phyloP scores from a whole-genome alignment of 2,113 vertebrate species.

The Sylvietta virens region DNA sequence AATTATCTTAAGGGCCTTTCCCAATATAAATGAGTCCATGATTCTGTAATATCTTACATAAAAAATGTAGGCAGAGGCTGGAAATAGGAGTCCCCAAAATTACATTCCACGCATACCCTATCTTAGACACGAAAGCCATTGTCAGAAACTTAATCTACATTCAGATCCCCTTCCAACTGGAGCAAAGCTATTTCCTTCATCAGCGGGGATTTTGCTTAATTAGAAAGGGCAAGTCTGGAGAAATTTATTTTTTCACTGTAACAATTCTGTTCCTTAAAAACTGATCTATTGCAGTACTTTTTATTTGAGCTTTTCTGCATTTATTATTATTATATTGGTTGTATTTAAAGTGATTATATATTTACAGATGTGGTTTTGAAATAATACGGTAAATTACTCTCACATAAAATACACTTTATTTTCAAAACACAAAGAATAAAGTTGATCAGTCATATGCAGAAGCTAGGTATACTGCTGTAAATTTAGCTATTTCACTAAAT shows the following conservation, averaged over 20 bases:
- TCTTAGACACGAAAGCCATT: background rate
- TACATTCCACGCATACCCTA: background rate
- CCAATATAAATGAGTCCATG: background rate
- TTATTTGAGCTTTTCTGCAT: background rate
- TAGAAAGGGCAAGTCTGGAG: background rate
- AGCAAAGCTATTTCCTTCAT: background rate
- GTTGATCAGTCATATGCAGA: background rate
- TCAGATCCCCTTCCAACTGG: background rate
- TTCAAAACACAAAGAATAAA: background rate
- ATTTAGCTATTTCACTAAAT: background rate
- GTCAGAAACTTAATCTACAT: background rate
- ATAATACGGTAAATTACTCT: background rate
- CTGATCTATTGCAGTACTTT: background rate
- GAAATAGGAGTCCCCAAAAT: background rate
- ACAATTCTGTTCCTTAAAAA: background rate
- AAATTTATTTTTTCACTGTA: background rate
- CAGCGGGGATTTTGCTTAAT: background rate
- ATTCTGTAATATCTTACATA: background rate
- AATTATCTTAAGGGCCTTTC: background rate
- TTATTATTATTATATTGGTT: background rate
- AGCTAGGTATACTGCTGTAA: background rate
- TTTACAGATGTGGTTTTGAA: conserved; percentile 23
- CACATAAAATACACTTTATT: background rate
- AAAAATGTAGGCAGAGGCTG: background rate
- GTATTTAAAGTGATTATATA: conserved; percentile 8